Percentiles rank a stretch among this genome's conserved stretches.
Evolutionary conservation across 1,140 invertebrate genomes (phyloP).

Genomic region (Melitaea cinxia): DNA sequence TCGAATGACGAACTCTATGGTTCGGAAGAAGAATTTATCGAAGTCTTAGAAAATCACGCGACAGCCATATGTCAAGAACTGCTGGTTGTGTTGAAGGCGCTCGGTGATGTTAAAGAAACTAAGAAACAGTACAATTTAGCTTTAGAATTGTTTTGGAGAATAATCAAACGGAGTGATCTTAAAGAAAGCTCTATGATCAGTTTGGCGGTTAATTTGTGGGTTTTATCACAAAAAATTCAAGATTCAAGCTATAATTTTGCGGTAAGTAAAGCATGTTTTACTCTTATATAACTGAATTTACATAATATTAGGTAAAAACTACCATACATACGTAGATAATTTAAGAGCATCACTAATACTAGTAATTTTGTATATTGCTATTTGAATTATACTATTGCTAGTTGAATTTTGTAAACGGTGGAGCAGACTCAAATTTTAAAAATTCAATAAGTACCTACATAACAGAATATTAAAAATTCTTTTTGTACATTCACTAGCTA

Average conservation of each 20-base stretch:
- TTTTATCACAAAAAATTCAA: constrained; percentile 82
- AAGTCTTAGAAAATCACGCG: constrained; percentile 90
- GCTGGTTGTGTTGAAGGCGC: constrained; percentile 86
- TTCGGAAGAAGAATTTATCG: constrained; percentile 91
- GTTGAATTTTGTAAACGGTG: no score
- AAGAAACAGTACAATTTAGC: constrained; percentile 86
- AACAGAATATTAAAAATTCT: no score
- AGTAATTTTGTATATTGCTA: no score
- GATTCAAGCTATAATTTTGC: constrained; percentile 66
- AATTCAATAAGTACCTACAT: no score
- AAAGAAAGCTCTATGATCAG: constrained; percentile 82
- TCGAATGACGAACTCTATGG: constrained; percentile 97
- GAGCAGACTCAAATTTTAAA: no score
- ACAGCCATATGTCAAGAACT: constrained; percentile 90
- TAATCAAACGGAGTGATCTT: constrained; percentile 88
- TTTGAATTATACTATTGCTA: no score
- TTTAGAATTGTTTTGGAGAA: constrained; percentile 88
- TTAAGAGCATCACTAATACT: no score
- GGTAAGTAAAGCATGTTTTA: constrained; percentile 50
- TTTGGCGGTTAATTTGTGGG: constrained; percentile 90
- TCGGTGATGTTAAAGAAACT: constrained; percentile 83
- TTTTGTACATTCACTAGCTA: no score
- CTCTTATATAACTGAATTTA: no score
- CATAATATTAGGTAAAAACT: no score
- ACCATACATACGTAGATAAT: no score